Evolutionary conservation across 1,140 invertebrate species (phyloP), one percentile per base, ranked within the genome.

Genomic region (Drosophila erecta): DNA sequence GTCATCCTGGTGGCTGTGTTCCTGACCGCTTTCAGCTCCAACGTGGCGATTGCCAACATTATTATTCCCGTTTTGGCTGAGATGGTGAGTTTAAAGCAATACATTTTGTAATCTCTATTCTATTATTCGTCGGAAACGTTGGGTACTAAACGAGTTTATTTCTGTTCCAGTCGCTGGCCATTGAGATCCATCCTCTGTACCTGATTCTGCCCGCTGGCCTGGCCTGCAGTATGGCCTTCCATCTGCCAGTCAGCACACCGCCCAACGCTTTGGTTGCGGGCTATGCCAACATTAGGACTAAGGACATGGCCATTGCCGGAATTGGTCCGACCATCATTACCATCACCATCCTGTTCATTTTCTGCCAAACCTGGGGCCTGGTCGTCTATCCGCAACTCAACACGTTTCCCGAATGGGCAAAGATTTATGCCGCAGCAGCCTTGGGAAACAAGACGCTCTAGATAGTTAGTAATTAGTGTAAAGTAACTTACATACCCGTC

Each of bases 181-280:
- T 96, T 73, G 81, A 94, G 72, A 93, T 96, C 38, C 96, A 98
- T 94, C 98, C 98, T 0, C 89, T 98, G 55, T 97, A 96, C 92
- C 93, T 98, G 81, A 97, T 98, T 94, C 92, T 98, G 61, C 97
- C 98, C 1, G 95, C 96, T 0, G 94, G 97, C 0, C 91, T 96
- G 46, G 95, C 94, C 7, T 97, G 96, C 90, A 97, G 96, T 7
- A 98, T 94, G 93, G 94, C 95, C 4, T 96, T 96, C 93, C 93
- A 93, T 43, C 73, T 93, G 66, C 96, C 97, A 8, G 96, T 97
- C 2, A 93, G 93, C 57, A 96, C 95, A 0, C 97, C 98, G 4
- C 98, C 98, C n/a, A 99, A 99, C 93, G 98, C 98, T 1, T 97
- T 99, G 55, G 97, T 97, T 1, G 97, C 96, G 46, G 95, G 96